phyloP scores from a whole-genome alignment of 2,797 vertebrate genomes.

The Amblyopsis hoosieri region DNA sequence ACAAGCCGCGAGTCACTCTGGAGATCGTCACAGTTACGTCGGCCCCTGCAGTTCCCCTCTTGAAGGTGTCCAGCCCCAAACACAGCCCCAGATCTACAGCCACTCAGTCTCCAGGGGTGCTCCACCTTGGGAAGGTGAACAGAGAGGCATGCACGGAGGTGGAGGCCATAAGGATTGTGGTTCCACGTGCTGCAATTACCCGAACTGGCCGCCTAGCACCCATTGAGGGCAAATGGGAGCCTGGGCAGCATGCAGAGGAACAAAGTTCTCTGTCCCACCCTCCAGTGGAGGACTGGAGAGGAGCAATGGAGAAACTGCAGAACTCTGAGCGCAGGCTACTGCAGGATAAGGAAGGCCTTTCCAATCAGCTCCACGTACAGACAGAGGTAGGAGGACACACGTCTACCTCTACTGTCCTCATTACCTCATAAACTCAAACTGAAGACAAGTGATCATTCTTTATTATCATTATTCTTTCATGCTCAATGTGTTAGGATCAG shows the following conservation, averaged over 20 bases:
- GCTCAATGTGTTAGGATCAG: too few relatives aligned
- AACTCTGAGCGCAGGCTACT: conserved; percentile 91
- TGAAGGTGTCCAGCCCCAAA: conserved; percentile 65
- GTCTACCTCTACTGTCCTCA: neutral
- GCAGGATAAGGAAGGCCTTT: conserved; percentile 96
- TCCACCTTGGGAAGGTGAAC: conserved; percentile 88
- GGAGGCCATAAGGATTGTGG: conserved; percentile 90
- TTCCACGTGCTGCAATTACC: conserved; percentile 89
- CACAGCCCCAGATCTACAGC: conserved; percentile 49
- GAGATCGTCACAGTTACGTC: conserved; percentile 70
- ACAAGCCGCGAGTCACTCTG: conserved; percentile 69
- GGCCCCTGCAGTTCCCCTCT: conserved; percentile 37
- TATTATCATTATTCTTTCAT: too few relatives aligned
- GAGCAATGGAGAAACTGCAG: conserved; percentile 85
- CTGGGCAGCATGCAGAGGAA: conserved; percentile 67
- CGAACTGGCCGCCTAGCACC: conserved; percentile 68
- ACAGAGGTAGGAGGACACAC: conserved; percentile 87
- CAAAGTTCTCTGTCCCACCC: conserved; percentile 71
- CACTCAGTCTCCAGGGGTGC: conserved; percentile 83
- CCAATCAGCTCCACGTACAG: conserved; percentile 92
- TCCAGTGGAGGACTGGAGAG: conserved; percentile 79
- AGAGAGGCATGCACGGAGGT: conserved; percentile 88
- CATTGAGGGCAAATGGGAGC: conserved; percentile 78
- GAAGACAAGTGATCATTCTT: neutral
- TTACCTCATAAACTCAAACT: neutral